A percentile compares a stretch with the other conserved stretches of the same genome.
Evolutionary conservation across 2,797 vertebrate genomes (phyloP).

Genomic region (Enteromius argenteus): DNA sequence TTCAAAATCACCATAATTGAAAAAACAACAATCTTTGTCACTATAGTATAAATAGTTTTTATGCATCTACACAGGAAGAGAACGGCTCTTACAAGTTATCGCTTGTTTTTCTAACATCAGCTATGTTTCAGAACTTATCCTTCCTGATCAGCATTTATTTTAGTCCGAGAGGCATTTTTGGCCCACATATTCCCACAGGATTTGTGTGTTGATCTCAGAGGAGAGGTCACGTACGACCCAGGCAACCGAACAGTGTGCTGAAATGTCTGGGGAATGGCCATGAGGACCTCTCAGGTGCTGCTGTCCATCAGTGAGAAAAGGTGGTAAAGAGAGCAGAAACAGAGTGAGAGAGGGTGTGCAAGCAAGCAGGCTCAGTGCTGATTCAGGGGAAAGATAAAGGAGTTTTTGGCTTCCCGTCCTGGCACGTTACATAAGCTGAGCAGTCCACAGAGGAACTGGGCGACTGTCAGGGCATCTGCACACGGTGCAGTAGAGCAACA

Average conservation of each 20-base stretch:
- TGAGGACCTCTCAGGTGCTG: conserved; percentile 27
- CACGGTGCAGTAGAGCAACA: conserved; percentile 39
- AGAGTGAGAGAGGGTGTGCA: not conserved
- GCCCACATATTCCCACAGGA: conserved; percentile 25
- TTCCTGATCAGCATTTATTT: conserved; percentile 38
- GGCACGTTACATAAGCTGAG: conserved; percentile 51
- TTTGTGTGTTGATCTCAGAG: conserved; percentile 17
- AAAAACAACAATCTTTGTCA: not conserved
- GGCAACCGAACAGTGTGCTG: not conserved
- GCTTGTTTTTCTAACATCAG: conserved; percentile 25
- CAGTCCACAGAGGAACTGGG: conserved; percentile 25
- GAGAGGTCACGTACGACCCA: conserved; percentile 21
- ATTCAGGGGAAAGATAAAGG: conserved; percentile 45
- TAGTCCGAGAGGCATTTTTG: conserved; percentile 27
- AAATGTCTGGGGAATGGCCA: not conserved
- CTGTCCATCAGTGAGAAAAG: conserved; percentile 31
- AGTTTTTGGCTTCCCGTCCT: conserved; percentile 45
- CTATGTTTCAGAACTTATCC: conserved; percentile 25
- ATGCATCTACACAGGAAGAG: conserved; percentile 28
- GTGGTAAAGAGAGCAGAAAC: conserved; percentile 26
- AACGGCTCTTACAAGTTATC: not conserved
- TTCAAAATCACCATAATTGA: not conserved
- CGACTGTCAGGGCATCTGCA: conserved; percentile 41
- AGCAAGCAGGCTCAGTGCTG: conserved; percentile 18
- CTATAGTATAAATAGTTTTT: conserved; percentile 20